phyloP scores from a whole-genome alignment of 2,888 invertebrate species.

The Spilarctia lutea region DNA sequence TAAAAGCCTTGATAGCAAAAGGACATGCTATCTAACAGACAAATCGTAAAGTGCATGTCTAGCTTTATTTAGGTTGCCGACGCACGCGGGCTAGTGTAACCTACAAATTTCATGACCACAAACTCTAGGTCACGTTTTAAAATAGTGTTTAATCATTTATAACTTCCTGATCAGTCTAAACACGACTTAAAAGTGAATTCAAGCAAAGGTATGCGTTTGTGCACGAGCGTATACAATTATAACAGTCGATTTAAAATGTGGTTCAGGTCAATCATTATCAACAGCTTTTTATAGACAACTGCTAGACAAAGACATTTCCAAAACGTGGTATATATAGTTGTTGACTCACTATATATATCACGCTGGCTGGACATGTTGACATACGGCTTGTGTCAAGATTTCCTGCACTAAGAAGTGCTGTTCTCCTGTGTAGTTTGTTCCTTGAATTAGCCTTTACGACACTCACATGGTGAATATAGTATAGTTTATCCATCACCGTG shows the following conservation, averaged over 20 bases:
- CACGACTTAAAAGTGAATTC: neutral
- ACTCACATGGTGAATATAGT: too few species aligned
- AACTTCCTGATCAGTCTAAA: neutral
- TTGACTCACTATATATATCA: too few species aligned
- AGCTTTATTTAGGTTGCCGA: conserved; percentile 41
- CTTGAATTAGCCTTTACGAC: too few species aligned
- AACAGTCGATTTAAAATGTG: neutral
- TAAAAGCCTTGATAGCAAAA: conserved; percentile 11
- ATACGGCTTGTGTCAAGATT: too few species aligned
- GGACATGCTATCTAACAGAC: conserved; percentile 17
- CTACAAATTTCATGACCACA: conserved; percentile 58
- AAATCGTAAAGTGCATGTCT: conserved; percentile 41
- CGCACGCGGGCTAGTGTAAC: conserved; percentile 48
- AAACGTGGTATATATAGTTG: too few species aligned
- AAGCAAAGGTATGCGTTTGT: neutral
- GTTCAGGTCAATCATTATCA: neutral
- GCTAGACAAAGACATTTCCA: too few species aligned
- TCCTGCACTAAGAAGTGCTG: too few species aligned
- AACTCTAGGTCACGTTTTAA: conserved; percentile 64
- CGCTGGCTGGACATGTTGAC: too few species aligned
- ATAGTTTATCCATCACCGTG: too few species aligned
- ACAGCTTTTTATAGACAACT: too few species aligned
- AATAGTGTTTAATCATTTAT: conserved; percentile 52
- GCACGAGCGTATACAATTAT: neutral
- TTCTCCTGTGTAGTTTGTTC: too few species aligned